Evolutionary conservation across 2,888 invertebrate genomes (phyloP).

Genomic region (Cybosia mesomella): DNA sequence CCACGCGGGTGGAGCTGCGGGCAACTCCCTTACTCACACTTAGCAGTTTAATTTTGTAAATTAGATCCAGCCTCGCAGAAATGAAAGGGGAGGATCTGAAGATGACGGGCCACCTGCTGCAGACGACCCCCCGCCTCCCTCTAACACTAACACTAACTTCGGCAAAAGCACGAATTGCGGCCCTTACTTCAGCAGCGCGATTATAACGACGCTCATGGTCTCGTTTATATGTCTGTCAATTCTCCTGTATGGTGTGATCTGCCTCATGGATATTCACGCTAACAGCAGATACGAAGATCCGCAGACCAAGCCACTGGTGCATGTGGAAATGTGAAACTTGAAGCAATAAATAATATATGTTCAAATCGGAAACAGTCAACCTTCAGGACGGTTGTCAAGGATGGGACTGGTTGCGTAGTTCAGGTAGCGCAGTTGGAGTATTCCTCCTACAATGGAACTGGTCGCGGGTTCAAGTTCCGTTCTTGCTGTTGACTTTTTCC

Average conservation of each 20-base stretch:
- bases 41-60: background rate
- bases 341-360: background rate
- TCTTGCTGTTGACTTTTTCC: too few species aligned
- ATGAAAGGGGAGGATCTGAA: background rate
- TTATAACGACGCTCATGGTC: constrained; percentile 58
- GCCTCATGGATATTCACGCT: constrained; percentile 49
- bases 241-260: constrained; percentile 51
- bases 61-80: constrained; percentile 10
- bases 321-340: constrained; percentile 17
- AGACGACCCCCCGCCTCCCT: too few species aligned
- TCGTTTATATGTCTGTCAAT: constrained; percentile 50
- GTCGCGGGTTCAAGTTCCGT: too few species aligned
- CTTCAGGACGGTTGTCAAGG: too few species aligned
- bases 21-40: background rate
- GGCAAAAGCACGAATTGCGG: constrained; percentile 62
- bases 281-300: constrained; percentile 68
- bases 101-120: too few species aligned
- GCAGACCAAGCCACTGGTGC: constrained; percentile 46
- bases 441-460: too few species aligned
- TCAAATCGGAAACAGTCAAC: too few species aligned
- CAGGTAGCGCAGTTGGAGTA: too few species aligned
- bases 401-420: too few species aligned
- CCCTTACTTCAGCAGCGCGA: constrained; percentile 61
- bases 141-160: constrained; percentile 34
- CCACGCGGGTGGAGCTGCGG: too few species aligned